Evolutionary conservation across 2,888 invertebrate species (phyloP).

Genomic region (Yponomeuta sedellus): DNA sequence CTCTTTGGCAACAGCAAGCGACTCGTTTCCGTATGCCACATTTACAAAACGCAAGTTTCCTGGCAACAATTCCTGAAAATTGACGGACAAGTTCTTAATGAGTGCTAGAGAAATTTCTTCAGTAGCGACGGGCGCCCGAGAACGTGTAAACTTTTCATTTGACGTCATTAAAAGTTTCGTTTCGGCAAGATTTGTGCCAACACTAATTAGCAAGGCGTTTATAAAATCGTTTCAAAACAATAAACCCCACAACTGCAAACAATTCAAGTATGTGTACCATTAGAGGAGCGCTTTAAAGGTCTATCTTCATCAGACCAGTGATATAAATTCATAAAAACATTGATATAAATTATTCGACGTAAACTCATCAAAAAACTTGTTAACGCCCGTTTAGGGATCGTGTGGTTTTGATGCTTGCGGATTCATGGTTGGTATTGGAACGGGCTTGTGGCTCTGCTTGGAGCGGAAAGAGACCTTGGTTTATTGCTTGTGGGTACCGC

Average conservation of each 20-base stretch:
- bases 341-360: too few species aligned
- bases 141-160: slow-evolving; percentile 70
- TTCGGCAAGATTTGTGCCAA: slow-evolving; percentile 66
- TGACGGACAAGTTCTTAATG: slow-evolving; percentile 65
- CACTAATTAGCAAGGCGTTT: slow-evolving; percentile 68
- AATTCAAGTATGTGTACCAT: background rate
- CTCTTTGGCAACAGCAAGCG: background rate
- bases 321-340: too few species aligned
- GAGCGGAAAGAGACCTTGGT: too few species aligned
- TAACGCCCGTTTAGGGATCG: too few species aligned
- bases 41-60: slow-evolving; percentile 13
- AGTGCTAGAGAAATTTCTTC: slow-evolving; percentile 64
- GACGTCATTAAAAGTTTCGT: slow-evolving; percentile 71
- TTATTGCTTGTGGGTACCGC: too few species aligned
- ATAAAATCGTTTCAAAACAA: slow-evolving; percentile 34
- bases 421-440: too few species aligned
- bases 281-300: too few species aligned
- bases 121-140: slow-evolving; percentile 49
- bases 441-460: too few species aligned
- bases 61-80: slow-evolving; percentile 37
- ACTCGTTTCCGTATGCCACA: background rate
- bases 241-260: background rate
- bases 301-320: too few species aligned
- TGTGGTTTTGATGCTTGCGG: too few species aligned
- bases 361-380: too few species aligned